Evolutionary conservation across 1,140 invertebrate genomes (phyloP), one percentile per base, ranked within the genome.

Genomic region (Macrostomum lignano): DNA sequence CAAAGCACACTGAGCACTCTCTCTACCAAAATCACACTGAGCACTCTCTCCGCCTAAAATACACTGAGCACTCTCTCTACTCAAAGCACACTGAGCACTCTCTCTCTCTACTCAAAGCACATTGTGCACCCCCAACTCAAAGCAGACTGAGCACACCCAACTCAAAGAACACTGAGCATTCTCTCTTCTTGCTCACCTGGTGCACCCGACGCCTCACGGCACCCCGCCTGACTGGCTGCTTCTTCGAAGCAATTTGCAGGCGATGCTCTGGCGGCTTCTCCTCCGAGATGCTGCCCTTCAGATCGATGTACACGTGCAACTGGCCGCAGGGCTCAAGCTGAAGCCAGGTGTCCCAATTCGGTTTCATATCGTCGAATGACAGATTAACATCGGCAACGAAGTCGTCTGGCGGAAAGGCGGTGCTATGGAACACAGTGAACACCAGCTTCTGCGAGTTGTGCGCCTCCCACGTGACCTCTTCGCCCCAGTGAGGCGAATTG

Each of bases 331-430:
- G 86, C 61, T 96, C 88, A 43, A 94, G 62, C 53, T 93, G 81
- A 49, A 91, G 71, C 79, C 86, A 59, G 36, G 68, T 66, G 39
- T 7, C 23, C 15, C 13, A 26, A 30, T 7, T 38, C 48, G 42
- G 38, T 47, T 54, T 35, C 26, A 96, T 63, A 54, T 93, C 78
- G 50, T 91, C 82, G 57, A 96, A 84, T 33, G 75, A 69, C 46
- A 96, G 74, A 43, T 68, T 75, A 61, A 78, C 88, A 58, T 94
- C 93, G 38, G 88, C 86, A 36, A 96, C 82, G 66, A 96, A 96
- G 52, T 84, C 79, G 48, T 74, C 71, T 17, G 84, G 81, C 40
- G 82, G 79, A 46, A 98, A 73, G 25, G 84, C 79, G 41, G 84
- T 81, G 67, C 94, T 79, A 58, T 98, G 86, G 64, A 96, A 98